Conservation (phyloP, 2,888 invertebrate genomes). For the Pollenia amentaria region DNA sequence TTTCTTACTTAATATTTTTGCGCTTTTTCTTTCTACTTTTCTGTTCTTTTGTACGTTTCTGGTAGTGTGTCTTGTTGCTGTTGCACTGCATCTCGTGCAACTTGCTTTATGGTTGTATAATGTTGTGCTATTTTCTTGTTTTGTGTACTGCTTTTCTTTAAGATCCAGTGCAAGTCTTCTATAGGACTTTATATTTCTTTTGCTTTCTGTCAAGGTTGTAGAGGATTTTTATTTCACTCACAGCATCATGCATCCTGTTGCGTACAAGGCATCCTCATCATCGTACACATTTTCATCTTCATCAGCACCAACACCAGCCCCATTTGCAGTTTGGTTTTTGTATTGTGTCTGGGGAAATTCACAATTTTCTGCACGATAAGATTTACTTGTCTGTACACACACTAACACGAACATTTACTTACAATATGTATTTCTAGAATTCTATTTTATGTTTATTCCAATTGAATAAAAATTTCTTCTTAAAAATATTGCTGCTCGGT, state of each 20-base stretch:
- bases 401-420: background rate
- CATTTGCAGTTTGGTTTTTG: constrained; percentile 60
- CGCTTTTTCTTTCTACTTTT: constrained; percentile 55
- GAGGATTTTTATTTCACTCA: constrained; percentile 54
- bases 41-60: constrained; percentile 5
- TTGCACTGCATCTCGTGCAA: constrained; percentile 17
- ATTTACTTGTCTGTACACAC: constrained; percentile 80
- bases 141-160: constrained; percentile 36
- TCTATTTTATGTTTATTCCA: constrained; percentile 54
- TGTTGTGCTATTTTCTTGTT: constrained; percentile 29
- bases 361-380: constrained; percentile 83
- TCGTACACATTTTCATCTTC: constrained; percentile 40
- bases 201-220: constrained; percentile 65
- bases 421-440: constrained; percentile 16
- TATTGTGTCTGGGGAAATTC: constrained; percentile 82
- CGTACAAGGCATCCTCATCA: constrained; percentile 54
- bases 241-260: constrained; percentile 67
- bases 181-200: constrained; percentile 47
- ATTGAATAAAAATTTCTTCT: constrained; percentile 45
- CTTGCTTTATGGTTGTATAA: constrained; percentile 36
- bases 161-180: constrained; percentile 58
- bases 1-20: constrained; percentile 72
- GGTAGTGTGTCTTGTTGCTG: constrained; percentile 6
- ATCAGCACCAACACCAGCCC: constrained; percentile 49
- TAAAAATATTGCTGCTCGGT: background rate